Evolutionary conservation across 2,113 vertebrate species (phyloP).

Genomic region (Apus apus): DNA sequence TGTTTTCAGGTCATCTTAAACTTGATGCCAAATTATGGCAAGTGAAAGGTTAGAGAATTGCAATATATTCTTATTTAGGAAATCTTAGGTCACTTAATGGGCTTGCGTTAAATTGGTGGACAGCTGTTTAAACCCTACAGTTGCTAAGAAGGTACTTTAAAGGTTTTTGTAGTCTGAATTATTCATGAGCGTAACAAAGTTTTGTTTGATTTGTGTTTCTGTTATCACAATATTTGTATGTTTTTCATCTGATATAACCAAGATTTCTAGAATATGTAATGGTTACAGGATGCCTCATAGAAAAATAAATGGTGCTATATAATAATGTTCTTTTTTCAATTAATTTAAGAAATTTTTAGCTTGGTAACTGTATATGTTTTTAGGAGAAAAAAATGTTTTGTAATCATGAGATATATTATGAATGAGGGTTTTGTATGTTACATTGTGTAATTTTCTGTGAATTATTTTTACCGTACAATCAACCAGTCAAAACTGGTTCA

Average conservation of each 20-base stretch:
- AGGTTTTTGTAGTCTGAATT: not conserved
- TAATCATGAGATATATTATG: not conserved
- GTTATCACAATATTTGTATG: not conserved
- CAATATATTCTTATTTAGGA: not conserved
- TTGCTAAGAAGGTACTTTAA: not conserved
- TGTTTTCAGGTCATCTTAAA: not conserved
- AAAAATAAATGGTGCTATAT: not conserved
- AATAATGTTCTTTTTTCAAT: not conserved
- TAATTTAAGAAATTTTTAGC: not conserved
- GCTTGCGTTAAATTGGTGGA: not conserved
- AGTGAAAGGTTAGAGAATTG: not conserved
- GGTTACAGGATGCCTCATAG: not conserved
- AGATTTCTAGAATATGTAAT: not conserved
- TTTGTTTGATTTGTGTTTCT: not conserved
- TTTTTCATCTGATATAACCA: not conserved
- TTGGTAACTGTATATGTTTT: not conserved
- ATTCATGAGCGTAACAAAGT: not conserved
- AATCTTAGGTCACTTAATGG: not conserved
- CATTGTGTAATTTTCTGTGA: not conserved
- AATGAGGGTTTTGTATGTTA: not conserved
- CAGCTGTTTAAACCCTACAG: not conserved
- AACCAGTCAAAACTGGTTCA: not conserved
- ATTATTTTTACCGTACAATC: not conserved
- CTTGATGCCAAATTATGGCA: not conserved
- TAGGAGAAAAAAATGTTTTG: not conserved